Base-by-base conservation (phyloP, 2,113 vertebrate species). In the Capricornis sumatraensis region DNA sequence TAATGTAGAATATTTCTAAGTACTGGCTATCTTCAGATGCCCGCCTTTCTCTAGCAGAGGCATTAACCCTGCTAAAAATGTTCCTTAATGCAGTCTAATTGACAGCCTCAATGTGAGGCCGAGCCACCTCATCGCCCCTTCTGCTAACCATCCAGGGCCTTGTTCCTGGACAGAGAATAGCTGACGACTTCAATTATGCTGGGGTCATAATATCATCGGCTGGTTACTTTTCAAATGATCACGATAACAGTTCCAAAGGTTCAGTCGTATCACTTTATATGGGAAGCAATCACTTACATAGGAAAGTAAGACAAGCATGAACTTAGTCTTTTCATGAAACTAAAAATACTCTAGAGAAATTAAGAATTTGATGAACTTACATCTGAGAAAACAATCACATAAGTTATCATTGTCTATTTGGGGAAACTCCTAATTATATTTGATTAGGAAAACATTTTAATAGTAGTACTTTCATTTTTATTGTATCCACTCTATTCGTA, bases 191-290 rank as follows among this genome's bases (percentile, higher is more conserved):
- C 96, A 96, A 52, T 97, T 98, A 97, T 79, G 6, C 21, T 6
- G 8, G 4, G 78, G 87, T 97, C 95, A 92, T 52, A 84, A 82
- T 71, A 47, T 92, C 87, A 83, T 45, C 90, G 84, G 40, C 53
- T 95, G 82, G 53, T 60, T 97, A 91, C 71, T 94, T 96, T 92
- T 94, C 93, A 97, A 97, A 97, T 97, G 55, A 93, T 94, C 95
- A 94, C 1, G 11, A 94, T 91, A 89, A 84, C 3, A 19, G 90
- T 97, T 97, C 87, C 30, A 93, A 97, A 87, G 19, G 50, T 82
- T 94, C 89, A 78, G 86, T 93, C 23, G 36, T 89, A 93, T 60
- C 8, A 85, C 81, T 79, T 95, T 57, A 64, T 92, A 30, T 45
- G 62, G 78, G 40, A 94, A 96, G 57, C 81, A 88, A 94, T 97